phyloP scores from a whole-genome alignment of 2,888 invertebrate species.

The Mantis religiosa region DNA sequence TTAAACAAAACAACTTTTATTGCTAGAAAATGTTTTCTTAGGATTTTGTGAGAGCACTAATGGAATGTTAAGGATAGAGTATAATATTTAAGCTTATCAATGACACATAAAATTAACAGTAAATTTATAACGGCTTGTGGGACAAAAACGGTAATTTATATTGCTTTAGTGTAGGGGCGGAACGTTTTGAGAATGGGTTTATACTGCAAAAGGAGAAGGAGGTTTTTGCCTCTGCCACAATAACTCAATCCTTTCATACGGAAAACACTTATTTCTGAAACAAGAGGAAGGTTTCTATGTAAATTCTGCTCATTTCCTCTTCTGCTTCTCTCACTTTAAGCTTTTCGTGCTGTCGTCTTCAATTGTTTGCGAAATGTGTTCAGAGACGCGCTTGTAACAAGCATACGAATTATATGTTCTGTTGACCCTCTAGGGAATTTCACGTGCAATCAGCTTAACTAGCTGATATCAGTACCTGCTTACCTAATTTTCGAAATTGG shows the following conservation, averaged over 20 bases:
- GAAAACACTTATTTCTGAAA: not conserved
- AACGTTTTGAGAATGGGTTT: not conserved
- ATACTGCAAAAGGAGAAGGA: not conserved
- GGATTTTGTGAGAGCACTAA: too few species aligned
- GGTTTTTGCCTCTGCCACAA: not conserved
- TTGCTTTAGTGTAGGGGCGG: not conserved
- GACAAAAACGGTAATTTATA: not conserved
- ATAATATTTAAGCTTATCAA: not conserved
- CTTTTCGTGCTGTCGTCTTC: not conserved
- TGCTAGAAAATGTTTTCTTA: too few species aligned
- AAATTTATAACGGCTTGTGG: not conserved
- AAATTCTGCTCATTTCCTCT: not conserved
- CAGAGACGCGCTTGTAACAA: not conserved
- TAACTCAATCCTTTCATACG: not conserved
- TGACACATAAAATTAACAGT: not conserved
- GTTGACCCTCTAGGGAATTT: not conserved
- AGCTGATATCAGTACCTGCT: not conserved
- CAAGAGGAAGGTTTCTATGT: not conserved
- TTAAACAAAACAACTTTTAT: too few species aligned
- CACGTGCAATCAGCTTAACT: not conserved
- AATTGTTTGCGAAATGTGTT: not conserved
- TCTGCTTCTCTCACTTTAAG: not conserved
- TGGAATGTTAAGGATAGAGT: not conserved
- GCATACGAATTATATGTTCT: not conserved
- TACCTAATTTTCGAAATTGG: not conserved